Evolutionary conservation across 2,797 vertebrate species (phyloP).

Genomic region (Periparus ater): DNA sequence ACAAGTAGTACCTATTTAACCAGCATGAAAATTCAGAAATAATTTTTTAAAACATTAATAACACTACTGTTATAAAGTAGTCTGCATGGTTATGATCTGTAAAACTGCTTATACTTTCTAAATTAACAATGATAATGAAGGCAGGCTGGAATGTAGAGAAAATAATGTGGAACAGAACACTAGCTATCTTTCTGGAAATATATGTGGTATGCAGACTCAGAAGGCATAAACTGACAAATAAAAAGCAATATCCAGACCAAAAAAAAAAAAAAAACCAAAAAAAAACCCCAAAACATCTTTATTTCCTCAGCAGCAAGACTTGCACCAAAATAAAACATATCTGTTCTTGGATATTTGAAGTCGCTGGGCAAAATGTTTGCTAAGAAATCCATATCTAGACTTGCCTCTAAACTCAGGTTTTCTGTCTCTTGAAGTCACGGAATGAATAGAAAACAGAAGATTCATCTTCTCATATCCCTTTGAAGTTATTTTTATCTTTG

Average conservation of each 20-base stretch:
- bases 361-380: background rate
- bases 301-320: background rate
- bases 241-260: background rate
- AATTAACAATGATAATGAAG: background rate
- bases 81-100: background rate
- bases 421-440: background rate
- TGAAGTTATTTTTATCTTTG: constrained; percentile 54
- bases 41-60: background rate
- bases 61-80: background rate
- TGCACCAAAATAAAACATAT: background rate
- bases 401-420: background rate
- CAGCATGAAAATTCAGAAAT: background rate
- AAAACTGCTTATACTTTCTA: background rate
- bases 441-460: constrained; percentile 13
- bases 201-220: background rate
- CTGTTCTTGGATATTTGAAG: background rate
- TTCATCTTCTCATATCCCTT: background rate
- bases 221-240: background rate
- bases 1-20: background rate
- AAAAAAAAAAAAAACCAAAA: background rate
- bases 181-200: background rate
- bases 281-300: background rate
- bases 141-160: background rate
- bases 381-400: background rate
- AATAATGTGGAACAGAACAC: background rate